Base-by-base conservation (phyloP, 2,797 vertebrate species). In the Macroramphosus scolopax region DNA sequence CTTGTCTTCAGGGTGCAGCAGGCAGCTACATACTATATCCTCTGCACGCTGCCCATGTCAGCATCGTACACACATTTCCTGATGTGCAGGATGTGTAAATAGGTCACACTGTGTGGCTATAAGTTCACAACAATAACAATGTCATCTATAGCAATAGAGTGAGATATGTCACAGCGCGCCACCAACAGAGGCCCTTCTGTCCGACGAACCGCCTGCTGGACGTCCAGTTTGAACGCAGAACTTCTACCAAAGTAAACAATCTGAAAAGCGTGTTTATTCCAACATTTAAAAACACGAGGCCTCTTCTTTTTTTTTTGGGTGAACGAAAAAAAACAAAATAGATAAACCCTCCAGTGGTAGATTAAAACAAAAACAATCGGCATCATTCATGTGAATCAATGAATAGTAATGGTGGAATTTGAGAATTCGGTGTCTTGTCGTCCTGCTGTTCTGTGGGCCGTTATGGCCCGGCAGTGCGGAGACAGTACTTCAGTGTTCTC, bases 401-500 rank as follows among this genome's bases (percentile, higher is more conserved):
- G 83, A 87, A 80, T 71, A 79, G 70, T 87, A 76, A 75, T 78
- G 73, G 80, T 81, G 83, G 81, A 81, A 84, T 88, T 62, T 76
- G 52, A 75, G 81, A 78, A 44, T 81, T 76, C 67, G 76, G 72
- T 61, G 76, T 80, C 58, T 77, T 63, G 65, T 68, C 47, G 72
- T 64, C 63, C 41, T 13, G 49, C 56, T 74, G 51, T 53, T 87
- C 76, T 75, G 63, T 81, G 75, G 80, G 64, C 77, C 66, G 57
- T 86, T 84, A 85, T 85, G 67, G 60, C 12, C 24, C 6, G 42
- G 36, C 63, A 35, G 67, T 51, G 44, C 51, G 40, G 50, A 57
- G 42, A 89, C 82, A 89, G 83, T 78, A 78, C 83, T 80, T 72
- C 77, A 86, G 78, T 89, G 87, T 89, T 87, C 80, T 77, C 78